Conservation (phyloP, 2,888 invertebrate genomes). For the Bursaphelenchus okinawaensis region DNA sequence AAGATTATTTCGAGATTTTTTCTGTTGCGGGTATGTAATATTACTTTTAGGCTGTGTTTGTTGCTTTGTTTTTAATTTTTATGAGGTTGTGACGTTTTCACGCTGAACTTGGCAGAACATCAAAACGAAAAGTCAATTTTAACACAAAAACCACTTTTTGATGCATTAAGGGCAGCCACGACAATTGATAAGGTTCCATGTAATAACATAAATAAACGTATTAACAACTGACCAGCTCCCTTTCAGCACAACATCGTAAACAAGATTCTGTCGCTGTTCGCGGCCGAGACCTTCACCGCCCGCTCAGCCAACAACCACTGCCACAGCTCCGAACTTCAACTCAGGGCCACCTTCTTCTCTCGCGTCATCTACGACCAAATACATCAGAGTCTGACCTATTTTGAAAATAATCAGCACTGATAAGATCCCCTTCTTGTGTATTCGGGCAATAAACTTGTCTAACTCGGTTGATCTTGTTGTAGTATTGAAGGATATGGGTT, state of each 20-base stretch:
- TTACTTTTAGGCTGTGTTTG: too few species aligned
- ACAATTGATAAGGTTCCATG: too few species aligned
- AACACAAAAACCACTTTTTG: too few species aligned
- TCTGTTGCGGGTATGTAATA: too few species aligned
- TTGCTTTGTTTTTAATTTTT: too few species aligned
- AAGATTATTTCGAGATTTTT: too few species aligned
- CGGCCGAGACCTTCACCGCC: constrained; percentile 49
- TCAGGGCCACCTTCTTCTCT: constrained; percentile 52
- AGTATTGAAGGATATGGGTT: constrained; percentile 1
- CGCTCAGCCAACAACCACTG: constrained; percentile 7
- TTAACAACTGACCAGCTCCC: too few species aligned
- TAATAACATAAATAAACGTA: too few species aligned
- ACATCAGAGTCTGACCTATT: constrained; percentile 42
- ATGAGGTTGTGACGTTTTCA: too few species aligned
- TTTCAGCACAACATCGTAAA: neutral
- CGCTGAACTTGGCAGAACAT: too few species aligned
- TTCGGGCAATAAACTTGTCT: neutral
- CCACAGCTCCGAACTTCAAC: constrained; percentile 27
- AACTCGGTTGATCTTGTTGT: neutral
- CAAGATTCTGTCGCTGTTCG: constrained; percentile 25
- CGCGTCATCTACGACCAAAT: constrained; percentile 40
- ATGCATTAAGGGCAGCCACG: too few species aligned
- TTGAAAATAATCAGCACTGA: constrained; percentile 27
- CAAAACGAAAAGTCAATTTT: too few species aligned
- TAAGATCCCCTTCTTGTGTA: neutral